A percentile compares a stretch with the other conserved stretches of the same genome.
phyloP scores from a whole-genome alignment of 2,888 invertebrate species.

The Mesochorus sp. region DNA sequence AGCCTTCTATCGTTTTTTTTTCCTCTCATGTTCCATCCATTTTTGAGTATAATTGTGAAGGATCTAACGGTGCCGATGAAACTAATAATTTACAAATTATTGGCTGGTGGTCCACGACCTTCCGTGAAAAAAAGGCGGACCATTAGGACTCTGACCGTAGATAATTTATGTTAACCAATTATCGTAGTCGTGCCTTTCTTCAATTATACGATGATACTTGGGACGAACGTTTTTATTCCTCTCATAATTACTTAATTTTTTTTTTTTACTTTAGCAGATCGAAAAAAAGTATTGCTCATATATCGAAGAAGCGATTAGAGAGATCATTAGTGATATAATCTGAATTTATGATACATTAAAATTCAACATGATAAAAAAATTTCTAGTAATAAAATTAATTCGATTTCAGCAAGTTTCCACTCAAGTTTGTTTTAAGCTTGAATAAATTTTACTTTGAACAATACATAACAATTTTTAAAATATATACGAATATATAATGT shows the following conservation, averaged over 20 bases:
- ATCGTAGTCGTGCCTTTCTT: not conserved
- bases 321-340: no score
- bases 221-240: not conserved
- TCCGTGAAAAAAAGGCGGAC: conserved; percentile 9
- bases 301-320: not conserved
- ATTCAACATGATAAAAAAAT: no score
- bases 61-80: conserved; percentile 33
- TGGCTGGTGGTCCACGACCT: no score
- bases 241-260: not conserved
- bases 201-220: not conserved
- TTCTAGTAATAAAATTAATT: no score
- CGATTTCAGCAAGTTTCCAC: no score
- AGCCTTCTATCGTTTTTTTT: not conserved
- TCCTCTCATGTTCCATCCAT: not conserved
- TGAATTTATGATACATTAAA: no score
- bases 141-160: not conserved
- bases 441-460: not conserved
- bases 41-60: conserved; percentile 34
- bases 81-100: conserved; percentile 1
- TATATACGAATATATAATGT: no score
- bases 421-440: no score
- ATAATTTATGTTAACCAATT: conserved; percentile 45
- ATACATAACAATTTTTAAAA: not conserved
- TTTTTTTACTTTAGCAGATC: not conserved
- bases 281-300: not conserved